Evolutionary conservation across 1,140 invertebrate genomes (phyloP).

Genomic region (Microplitis demolitor): DNA sequence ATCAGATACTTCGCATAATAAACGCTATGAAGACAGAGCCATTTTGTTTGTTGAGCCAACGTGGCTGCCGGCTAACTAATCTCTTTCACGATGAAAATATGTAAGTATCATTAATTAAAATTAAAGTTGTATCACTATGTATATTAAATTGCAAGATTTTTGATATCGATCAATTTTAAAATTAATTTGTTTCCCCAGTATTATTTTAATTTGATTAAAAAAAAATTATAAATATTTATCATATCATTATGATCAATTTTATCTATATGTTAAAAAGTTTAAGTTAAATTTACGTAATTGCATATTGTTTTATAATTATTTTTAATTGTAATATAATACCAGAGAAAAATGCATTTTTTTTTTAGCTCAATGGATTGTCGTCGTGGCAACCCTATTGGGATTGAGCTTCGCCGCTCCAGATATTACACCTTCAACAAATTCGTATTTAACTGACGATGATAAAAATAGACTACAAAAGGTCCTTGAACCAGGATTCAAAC

Average conservation of each 20-base stretch:
- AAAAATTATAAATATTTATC: too few relatives aligned
- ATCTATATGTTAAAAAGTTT: too few relatives aligned
- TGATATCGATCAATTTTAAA: not conserved
- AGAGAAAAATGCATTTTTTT: slow-evolving; percentile 9
- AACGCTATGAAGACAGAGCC: slow-evolving; percentile 53
- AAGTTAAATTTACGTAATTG: too few relatives aligned
- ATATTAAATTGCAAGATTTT: not conserved
- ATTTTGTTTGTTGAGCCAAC: slow-evolving; percentile 54
- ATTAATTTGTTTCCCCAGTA: too few relatives aligned
- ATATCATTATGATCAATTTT: too few relatives aligned
- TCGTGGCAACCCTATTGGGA: slow-evolving; percentile 16
- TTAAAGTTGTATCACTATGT: not conserved
- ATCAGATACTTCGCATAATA: not conserved
- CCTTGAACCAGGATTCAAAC: slow-evolving; percentile 62
- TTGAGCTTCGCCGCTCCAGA: slow-evolving; percentile 29
- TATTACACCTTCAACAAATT: slow-evolving; percentile 53
- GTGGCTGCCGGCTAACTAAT: slow-evolving; percentile 50
- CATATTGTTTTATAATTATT: too few relatives aligned
- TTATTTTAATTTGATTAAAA: too few relatives aligned
- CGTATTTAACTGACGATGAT: slow-evolving; percentile 64
- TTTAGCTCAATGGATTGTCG: slow-evolving; percentile 30
- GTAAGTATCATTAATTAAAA: slow-evolving; percentile 42
- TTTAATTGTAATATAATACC: too few relatives aligned
- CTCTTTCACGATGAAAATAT: slow-evolving; percentile 41
- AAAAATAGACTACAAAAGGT: slow-evolving; percentile 62